Evolutionary conservation across 92 coral and sea anemone genomes (phyloP).

Genomic region (Phenganax subtilis): DNA sequence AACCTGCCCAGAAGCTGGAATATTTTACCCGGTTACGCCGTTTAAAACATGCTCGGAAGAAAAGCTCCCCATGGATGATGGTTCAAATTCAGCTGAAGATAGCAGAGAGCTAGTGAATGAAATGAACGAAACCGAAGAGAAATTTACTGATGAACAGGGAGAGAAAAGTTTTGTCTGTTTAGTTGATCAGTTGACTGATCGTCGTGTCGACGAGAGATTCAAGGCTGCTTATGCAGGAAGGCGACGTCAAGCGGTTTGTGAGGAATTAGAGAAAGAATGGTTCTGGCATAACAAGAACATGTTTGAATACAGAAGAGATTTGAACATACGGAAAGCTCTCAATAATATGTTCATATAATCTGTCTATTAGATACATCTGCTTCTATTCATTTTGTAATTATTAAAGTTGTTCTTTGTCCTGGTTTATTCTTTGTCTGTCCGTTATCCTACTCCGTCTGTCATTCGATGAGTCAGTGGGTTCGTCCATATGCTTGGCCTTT

Average conservation of each 20-base stretch:
- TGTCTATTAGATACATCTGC: neutral
- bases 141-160: constrained; percentile 8
- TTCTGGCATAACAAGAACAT: neutral
- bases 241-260: constrained; percentile 22
- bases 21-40: neutral
- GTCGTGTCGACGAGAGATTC: constrained; percentile 11
- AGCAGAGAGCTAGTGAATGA: constrained; percentile 15
- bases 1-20: neutral
- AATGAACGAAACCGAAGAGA: neutral
- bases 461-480: too few species aligned
- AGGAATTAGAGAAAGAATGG: constrained; percentile 17
- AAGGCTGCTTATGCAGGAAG: neutral
- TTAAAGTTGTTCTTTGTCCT: too few species aligned
- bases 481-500: too few species aligned
- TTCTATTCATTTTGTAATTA: too few species aligned
- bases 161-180: constrained; percentile 12
- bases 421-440: too few species aligned
- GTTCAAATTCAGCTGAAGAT: neutral
- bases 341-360: constrained; percentile 7
- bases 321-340: constrained; percentile 3
- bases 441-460: too few species aligned
- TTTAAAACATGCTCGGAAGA: neutral
- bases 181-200: constrained; percentile 28
- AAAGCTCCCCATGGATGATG: neutral
- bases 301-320: constrained; percentile 1